Evolutionary conservation across 2,797 vertebrate species (phyloP).

Genomic region (Melopsittacus undulatus): DNA sequence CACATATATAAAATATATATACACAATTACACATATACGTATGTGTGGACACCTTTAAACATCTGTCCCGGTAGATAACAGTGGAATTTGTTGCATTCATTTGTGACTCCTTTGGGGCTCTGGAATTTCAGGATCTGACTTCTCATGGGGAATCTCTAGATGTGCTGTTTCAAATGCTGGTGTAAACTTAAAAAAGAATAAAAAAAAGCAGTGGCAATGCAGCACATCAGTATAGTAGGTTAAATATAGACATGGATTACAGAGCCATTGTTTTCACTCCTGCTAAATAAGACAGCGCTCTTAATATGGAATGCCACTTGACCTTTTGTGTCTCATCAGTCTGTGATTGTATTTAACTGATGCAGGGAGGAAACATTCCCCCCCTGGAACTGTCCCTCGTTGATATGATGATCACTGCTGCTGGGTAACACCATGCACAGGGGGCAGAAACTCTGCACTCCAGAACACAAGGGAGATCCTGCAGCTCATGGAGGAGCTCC

Average conservation of each 20-base stretch:
- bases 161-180: constrained; percentile 19
- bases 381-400: constrained; percentile 29
- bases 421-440: constrained; percentile 64
- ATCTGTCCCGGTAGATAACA: background rate
- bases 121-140: constrained; percentile 40
- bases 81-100: background rate
- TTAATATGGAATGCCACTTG: constrained; percentile 75
- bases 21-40: fast-evolving
- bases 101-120: background rate
- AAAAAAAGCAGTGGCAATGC: background rate
- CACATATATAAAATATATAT: background rate
- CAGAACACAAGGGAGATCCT: constrained; percentile 28
- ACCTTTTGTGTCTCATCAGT: constrained; percentile 60
- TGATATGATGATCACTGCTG: constrained; percentile 52
- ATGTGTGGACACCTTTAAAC: background rate
- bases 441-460: constrained; percentile 48
- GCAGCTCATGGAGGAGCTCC: constrained; percentile 32
- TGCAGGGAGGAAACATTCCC: constrained; percentile 28
- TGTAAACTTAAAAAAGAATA: background rate
- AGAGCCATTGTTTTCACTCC: constrained; percentile 77
- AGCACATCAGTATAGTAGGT: constrained; percentile 54
- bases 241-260: constrained; percentile 82
- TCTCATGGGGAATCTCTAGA: constrained; percentile 12
- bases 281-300: constrained; percentile 75
- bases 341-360: constrained; percentile 71